Conservation (phyloP, 2,888 invertebrate species). For the Asteroscopus sphinx region DNA sequence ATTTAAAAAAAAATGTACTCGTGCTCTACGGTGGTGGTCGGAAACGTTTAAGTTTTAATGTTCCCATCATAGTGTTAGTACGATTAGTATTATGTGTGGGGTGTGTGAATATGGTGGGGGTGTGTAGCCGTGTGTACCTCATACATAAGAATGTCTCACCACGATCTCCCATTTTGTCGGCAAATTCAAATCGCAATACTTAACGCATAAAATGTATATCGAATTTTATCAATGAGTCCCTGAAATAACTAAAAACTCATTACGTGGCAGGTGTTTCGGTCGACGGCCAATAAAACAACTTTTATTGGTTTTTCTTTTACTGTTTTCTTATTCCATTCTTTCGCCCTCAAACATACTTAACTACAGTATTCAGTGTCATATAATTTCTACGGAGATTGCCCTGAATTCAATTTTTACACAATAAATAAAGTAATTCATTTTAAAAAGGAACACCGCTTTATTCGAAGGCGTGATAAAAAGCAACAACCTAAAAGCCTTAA, state of each 20-base stretch:
- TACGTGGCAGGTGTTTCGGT: conserved; percentile 80
- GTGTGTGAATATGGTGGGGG: too few species aligned
- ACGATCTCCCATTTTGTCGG: too few species aligned
- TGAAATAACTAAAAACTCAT: conserved; percentile 76
- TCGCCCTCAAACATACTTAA: conserved; percentile 64
- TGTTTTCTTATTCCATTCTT: conserved; percentile 71
- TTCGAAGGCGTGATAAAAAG: conserved; percentile 12
- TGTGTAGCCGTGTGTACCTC: too few species aligned
- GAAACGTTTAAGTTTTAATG: too few species aligned
- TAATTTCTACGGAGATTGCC: conserved; percentile 16
- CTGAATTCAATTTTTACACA: conserved; percentile 1
- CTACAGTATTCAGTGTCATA: conserved; percentile 42
- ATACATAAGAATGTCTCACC: too few species aligned
- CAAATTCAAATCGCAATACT: too few species aligned
- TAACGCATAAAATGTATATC: conserved; percentile 34
- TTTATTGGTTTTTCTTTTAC: conserved; percentile 81
- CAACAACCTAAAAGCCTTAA: conserved; percentile 20
- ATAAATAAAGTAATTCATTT: conserved; percentile 18
- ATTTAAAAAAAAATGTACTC: too few species aligned
- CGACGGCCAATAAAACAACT: conserved; percentile 77
- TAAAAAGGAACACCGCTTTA: conserved; percentile 2
- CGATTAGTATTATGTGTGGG: too few species aligned
- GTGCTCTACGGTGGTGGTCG: too few species aligned
- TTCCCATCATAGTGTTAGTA: too few species aligned
- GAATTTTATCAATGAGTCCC: conserved; percentile 58